phyloP scores from a whole-genome alignment of 2,888 invertebrate genomes.

The Diarsia dahlii region DNA sequence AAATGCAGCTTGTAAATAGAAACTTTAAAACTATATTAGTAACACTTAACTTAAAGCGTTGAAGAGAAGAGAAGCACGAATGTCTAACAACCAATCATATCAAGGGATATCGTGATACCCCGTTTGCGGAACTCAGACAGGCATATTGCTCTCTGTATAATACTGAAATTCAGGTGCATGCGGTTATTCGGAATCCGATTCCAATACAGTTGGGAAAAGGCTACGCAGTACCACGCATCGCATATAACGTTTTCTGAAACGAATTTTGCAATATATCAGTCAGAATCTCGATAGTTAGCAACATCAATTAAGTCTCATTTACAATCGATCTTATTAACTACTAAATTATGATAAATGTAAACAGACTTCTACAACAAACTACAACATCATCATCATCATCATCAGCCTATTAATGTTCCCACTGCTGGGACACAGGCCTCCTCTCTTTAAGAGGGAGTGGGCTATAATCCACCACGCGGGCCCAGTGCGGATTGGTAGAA shows the following conservation, averaged over 20 bases:
- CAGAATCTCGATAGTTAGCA: constrained; percentile 14
- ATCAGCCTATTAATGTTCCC: no score
- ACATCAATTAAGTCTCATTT: constrained; percentile 9
- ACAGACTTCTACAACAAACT: constrained; percentile 24
- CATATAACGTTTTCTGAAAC: background rate
- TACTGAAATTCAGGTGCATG: constrained; percentile 3
- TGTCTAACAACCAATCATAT: background rate
- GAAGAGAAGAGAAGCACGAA: background rate
- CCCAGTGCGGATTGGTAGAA: background rate
- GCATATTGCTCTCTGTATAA: background rate
- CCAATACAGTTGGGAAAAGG: background rate
- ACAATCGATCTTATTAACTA: constrained; percentile 2
- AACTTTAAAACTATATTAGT: no score
- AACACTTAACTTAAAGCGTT: background rate
- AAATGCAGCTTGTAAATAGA: no score
- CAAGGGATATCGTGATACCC: background rate
- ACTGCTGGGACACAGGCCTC: no score
- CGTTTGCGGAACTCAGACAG: background rate
- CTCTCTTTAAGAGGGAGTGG: no score
- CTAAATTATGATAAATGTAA: constrained; percentile 28
- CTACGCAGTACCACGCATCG: background rate
- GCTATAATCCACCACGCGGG: no score
- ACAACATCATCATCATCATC: constrained; percentile 10
- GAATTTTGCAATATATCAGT: background rate
- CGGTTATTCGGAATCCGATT: background rate